Evolutionary conservation across 2,888 invertebrate genomes (phyloP), one percentile per base, ranked within the genome.

Genomic region (Entomobrya multifasciata): DNA sequence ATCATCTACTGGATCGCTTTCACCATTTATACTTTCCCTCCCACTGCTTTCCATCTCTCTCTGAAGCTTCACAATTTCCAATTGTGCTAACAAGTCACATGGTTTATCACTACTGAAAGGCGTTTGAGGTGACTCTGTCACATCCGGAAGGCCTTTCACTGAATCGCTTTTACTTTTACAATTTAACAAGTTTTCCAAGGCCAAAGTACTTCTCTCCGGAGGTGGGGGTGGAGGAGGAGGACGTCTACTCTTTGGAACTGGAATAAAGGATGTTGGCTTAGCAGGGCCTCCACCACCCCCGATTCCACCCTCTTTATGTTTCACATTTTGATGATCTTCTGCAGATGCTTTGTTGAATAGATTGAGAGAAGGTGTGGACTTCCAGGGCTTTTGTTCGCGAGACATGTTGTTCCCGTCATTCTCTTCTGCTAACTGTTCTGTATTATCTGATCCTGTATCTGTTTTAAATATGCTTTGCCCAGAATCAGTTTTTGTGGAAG

Each of bases 21-120:
- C 78, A 13, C 82, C 80, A 0, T 47, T 47, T 1, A 36, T 76
- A 30, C 74, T 78, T 17, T 81, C 81, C 17, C 57, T 30, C 20
- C 47, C 72, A 55, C 70, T 81, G n/a, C 65, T 87, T 57, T 81
- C 81, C 81, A 86, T 80, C 67, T 80, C 86, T 27, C 81, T 22
- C 30, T 80, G 80, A n/a, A 17, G 57, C 41, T 82, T 87, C 5
- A 86, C 77, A 22, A 82, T 80, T 77, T 88, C 76, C 27, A 88
- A 44, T 41, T 88, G 88, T 13, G 88, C 87, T 55, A 88, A 36
- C n/a, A 88, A 70, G 52, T 87, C 88, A 80, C 88, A 87, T 8
- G 88, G 88, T 36, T 86, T 87, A n/a, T 87, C 87, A 20, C 79
- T 65, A 15, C 83, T 55, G 44, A 86, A 86, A n/a, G 87, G 78